These are phyloP conservation scores for Cyclophora albipunctata DNA, from an alignment of 2,888 invertebrate genomes.

Conservation along the genomic window DNA sequence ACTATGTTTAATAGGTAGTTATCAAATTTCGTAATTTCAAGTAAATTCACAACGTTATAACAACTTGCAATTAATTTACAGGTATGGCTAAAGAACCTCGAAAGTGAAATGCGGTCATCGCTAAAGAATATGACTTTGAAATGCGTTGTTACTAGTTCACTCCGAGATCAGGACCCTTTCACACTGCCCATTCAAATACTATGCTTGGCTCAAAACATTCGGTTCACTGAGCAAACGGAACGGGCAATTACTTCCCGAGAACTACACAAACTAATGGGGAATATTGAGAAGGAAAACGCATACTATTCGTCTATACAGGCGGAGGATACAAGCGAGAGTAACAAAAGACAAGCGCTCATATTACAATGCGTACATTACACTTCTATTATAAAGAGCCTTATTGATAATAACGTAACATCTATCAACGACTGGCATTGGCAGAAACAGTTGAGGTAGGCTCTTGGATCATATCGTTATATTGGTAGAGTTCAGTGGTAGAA, in stretches of 20 bases:
- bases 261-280: constrained; percentile 69
- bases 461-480: neutral
- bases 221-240: constrained; percentile 90
- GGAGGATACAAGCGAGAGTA: constrained; percentile 78
- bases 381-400: constrained; percentile 85
- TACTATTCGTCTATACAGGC: constrained; percentile 69
- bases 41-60: too few species aligned
- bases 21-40: too few species aligned
- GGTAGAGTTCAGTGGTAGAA: too few species aligned
- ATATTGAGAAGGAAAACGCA: constrained; percentile 67
- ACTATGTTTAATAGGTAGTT: too few species aligned
- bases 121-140: constrained; percentile 80
- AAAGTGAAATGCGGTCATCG: constrained; percentile 83
- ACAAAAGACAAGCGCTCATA: constrained; percentile 94
- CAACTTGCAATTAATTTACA: constrained; percentile 29
- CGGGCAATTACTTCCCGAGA: constrained; percentile 82
- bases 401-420: constrained; percentile 79
- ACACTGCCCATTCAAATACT: constrained; percentile 84
- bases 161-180: constrained; percentile 66
- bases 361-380: constrained; percentile 95
- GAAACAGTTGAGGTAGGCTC: constrained; percentile 86
- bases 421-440: constrained; percentile 94
- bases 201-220: constrained; percentile 88
- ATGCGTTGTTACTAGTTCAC: constrained; percentile 63
- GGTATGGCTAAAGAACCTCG: constrained; percentile 86